A percentile compares a stretch with the other conserved stretches of the same genome.
Conservation (phyloP, 1,140 invertebrate species). For the Vollenhovia emeryi region DNA sequence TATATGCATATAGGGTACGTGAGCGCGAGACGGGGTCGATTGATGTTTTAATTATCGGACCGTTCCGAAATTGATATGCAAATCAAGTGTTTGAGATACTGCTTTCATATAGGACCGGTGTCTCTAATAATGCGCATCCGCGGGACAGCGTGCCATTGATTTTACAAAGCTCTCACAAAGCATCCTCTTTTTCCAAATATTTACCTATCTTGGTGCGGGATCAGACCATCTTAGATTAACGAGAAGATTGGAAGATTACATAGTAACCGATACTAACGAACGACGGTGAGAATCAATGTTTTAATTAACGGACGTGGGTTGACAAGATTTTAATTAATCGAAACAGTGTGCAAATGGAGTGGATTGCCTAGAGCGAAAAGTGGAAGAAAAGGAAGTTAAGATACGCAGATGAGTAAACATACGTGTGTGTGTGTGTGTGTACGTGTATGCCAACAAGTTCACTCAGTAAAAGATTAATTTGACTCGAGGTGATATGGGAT, state of each 20-base stretch:
- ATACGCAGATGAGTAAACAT: not conserved
- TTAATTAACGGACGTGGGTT: constrained; percentile 25
- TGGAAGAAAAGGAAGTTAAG: not conserved
- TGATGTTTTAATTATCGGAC: constrained; percentile 62
- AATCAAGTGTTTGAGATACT: constrained; percentile 42
- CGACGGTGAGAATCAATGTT: constrained; percentile 14
- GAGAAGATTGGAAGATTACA: not conserved
- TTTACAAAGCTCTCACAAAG: constrained; percentile 4
- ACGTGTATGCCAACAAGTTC: not conserved
- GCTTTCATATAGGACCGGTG: constrained; percentile 4
- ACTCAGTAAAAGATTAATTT: not conserved
- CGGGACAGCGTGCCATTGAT: constrained; percentile 6
- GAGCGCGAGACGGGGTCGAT: constrained; percentile 14
- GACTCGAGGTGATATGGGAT: not conserved
- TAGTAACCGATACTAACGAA: constrained; percentile 11
- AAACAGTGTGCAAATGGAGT: constrained; percentile 24
- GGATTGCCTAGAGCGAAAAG: not conserved
- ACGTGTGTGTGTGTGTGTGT: no score
- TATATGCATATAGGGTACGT: constrained; percentile 2
- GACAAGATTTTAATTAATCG: constrained; percentile 40
- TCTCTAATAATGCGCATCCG: constrained; percentile 21
- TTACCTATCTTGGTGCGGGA: not conserved
- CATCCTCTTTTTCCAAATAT: constrained; percentile 7
- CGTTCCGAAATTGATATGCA: constrained; percentile 53
- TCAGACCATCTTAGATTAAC: constrained; percentile 16